phyloP scores from a whole-genome alignment of 2,888 invertebrate genomes.

The Catocala fraxini region DNA sequence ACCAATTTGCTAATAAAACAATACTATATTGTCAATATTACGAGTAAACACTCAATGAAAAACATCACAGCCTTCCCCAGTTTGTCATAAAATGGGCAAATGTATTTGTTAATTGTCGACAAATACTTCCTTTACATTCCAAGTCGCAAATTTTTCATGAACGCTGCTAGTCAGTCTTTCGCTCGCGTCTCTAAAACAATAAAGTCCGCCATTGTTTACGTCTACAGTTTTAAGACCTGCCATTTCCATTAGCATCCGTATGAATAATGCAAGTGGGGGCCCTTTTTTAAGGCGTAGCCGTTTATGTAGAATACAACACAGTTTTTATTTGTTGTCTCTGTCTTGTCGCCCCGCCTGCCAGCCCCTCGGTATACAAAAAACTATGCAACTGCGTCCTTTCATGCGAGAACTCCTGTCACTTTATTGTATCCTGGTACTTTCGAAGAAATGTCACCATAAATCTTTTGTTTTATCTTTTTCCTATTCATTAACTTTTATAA shows the following conservation, averaged over 20 bases:
- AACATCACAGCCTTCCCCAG: slow-evolving; percentile 29
- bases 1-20: slow-evolving; percentile 41
- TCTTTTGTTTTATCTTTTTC: slow-evolving; percentile 39
- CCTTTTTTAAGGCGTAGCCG: slow-evolving; percentile 53
- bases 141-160: slow-evolving; percentile 54
- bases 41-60: slow-evolving; percentile 39
- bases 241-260: slow-evolving; percentile 68
- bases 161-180: slow-evolving; percentile 32
- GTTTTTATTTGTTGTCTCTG: slow-evolving; percentile 52
- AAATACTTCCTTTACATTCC: slow-evolving; percentile 51
- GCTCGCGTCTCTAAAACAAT: slow-evolving; percentile 55
- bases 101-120: slow-evolving; percentile 60
- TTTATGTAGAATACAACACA: slow-evolving; percentile 49
- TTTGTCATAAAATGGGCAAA: slow-evolving; percentile 53
- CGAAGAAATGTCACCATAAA: slow-evolving; percentile 49
- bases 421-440: slow-evolving; percentile 55
- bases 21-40: slow-evolving; percentile 31
- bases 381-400: slow-evolving; percentile 32
- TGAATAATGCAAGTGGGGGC: slow-evolving; percentile 68
- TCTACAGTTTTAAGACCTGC: slow-evolving; percentile 63
- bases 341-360: slow-evolving; percentile 44
- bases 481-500: not conserved
- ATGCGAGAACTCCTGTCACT: slow-evolving; percentile 19
- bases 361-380: slow-evolving; percentile 38
- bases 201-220: slow-evolving; percentile 62